Percentiles rank a stretch among this genome's conserved stretches.
Evolutionary conservation across 2,888 invertebrate genomes (phyloP).

Genomic region (Drosophila flavopinicola): DNA sequence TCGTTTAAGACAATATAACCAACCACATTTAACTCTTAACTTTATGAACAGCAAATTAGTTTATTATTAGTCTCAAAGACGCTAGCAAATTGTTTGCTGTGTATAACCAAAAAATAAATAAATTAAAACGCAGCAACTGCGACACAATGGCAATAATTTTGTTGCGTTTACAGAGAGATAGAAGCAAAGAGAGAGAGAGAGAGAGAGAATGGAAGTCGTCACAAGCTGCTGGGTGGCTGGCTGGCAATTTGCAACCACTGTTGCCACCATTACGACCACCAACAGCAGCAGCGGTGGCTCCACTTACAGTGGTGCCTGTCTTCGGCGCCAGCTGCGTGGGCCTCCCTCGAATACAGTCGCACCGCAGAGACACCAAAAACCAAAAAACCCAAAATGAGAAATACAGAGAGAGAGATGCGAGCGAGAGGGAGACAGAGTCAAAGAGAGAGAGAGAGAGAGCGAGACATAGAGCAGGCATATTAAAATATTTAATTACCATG

Average conservation of each 20-base stretch:
- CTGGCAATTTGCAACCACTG: conserved; percentile 70
- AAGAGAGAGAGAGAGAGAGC: neutral
- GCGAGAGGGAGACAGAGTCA: neutral
- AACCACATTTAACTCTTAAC: conserved; percentile 9
- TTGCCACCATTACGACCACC: conserved; percentile 54
- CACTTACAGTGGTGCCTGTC: conserved; percentile 28
- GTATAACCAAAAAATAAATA: conserved; percentile 23
- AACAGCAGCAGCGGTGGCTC: conserved; percentile 6
- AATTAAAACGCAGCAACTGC: conserved; percentile 41
- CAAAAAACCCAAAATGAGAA: conserved; percentile 54
- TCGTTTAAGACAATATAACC: no score
- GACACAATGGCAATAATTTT: conserved; percentile 56
- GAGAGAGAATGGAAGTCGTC: conserved; percentile 12
- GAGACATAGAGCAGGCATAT: conserved; percentile 64
- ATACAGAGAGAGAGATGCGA: conserved; percentile 26
- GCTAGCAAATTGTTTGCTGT: conserved; percentile 38
- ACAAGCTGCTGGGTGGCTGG: conserved; percentile 62
- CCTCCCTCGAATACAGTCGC: conserved; percentile 36
- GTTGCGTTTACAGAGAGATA: conserved; percentile 27
- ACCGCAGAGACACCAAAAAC: conserved; percentile 52
- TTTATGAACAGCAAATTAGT: conserved; percentile 11
- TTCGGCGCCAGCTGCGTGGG: conserved; percentile 46
- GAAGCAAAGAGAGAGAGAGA: neutral
- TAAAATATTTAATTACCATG: conserved; percentile 82
- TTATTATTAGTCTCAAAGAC: neutral